phyloP scores from a whole-genome alignment of 2,113 vertebrate species.

The Oreotrochilus melanogaster region DNA sequence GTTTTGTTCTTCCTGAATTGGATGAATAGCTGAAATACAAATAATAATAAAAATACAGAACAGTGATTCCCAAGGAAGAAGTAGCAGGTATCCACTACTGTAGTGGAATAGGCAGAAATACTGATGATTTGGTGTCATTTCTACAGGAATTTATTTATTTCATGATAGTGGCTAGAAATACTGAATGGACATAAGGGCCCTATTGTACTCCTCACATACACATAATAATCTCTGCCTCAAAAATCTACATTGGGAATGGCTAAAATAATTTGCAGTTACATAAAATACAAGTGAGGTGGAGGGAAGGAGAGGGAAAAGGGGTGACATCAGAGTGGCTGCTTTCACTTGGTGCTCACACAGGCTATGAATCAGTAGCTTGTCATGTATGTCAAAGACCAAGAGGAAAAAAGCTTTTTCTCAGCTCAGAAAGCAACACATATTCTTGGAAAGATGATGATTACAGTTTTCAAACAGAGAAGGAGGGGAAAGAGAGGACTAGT shows the following conservation, averaged over 20 bases:
- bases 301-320: neutral
- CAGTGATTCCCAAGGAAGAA: neutral
- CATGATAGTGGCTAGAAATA: neutral
- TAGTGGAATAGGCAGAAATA: neutral
- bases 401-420: neutral
- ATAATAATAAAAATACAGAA: neutral
- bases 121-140: neutral
- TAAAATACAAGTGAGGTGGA: neutral
- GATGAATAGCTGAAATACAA: neutral
- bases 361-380: neutral
- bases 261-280: neutral
- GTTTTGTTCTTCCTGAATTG: neutral
- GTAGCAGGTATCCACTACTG: neutral
- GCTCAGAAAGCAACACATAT: neutral
- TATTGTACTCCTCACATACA: neutral
- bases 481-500: neutral
- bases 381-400: neutral
- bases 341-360: neutral
- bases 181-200: neutral
- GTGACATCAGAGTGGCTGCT: neutral
- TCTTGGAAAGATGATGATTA: neutral
- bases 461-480: constrained; percentile 30
- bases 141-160: neutral
- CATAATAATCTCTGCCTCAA: neutral
- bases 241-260: neutral